Evolutionary conservation across 2,888 invertebrate genomes (phyloP), one percentile per base, ranked within the genome.

Genomic region (Criorhina ranunculi): DNA sequence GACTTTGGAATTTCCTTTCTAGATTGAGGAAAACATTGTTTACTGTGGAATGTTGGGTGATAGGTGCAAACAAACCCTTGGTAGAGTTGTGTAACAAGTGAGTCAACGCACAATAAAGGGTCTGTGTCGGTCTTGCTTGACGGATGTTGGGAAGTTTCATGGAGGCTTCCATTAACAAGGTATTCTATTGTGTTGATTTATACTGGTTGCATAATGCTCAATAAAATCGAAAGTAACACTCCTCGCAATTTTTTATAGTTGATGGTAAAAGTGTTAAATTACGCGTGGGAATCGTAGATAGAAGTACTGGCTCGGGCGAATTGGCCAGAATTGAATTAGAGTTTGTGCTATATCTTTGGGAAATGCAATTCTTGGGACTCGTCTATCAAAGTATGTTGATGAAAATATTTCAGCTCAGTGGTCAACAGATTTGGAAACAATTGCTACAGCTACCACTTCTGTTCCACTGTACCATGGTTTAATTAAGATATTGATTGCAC

Each of bases 191-290:
- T 59, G 19, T 59, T 24, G 24, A 40, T 11, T 24, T 44, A 62
- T 66, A 29, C 66, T 24, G 66, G 35, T 66, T 51, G 24, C 51
- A 40, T 66, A 51, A 66, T 6, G 9, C 51, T 9, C 19, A 42
- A 64, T 64, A 42, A 55, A 73, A 73, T 55, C 29, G 24, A 73
- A 62, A 64, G 42, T 2, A 31, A 33, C 24, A 7, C 7, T 40
- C n/a, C 42, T 64, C 53, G 33, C 53, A 40, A 51, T 49, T 29
- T 59, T 46, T 1, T 49, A 24, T 51, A 8, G n/a, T 8, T 15
- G 49, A 37, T 46, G n/a, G 35, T 12, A 8, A n/a, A 46, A 12
- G 11, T 46, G 33, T 1, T 40, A 29, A 69, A 12, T 53, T 60
- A 11, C 42, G 19, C 19, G 51, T 72, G 72, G 72, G 72, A 72